Base-by-base conservation (phyloP, 2,797 vertebrate species). In the Premnoplex brunnescens region DNA sequence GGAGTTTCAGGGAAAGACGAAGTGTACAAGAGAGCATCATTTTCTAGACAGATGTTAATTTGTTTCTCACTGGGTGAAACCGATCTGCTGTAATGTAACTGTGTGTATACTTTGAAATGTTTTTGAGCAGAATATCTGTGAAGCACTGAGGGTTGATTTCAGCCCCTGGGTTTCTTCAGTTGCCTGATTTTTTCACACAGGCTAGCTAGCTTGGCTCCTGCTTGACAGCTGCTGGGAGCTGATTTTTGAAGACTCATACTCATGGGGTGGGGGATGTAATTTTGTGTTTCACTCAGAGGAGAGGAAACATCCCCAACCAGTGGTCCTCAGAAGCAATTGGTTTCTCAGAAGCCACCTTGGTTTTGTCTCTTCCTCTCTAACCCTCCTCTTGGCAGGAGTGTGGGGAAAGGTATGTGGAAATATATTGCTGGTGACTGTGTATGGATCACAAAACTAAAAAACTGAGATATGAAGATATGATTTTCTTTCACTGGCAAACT, bases 41-140 rank as follows among this genome's bases (percentile, higher is more conserved):
- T 76, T 97, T 88, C 86, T 82, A 82, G 59, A 88, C 71, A 95
- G 93, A 94, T 96, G 89, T 92, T 97, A 95, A 96, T 95, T 94
- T 95, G 74, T 88, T 95, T 93, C 88, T 94, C 73, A 7, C 93
- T 79, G 81, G 78, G 60, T 91, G 92, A 94, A 96, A 78, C 79
- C 4, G 4, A 95, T 91, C 87, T 71, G n/a, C 49, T 80, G 19
- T 78, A 68, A 68, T 59, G 41, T 54, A 28, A 72, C 56, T 77
- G 27, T 37, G 27, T 75, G 77, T 74, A 49, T 55, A 74, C 85
- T 96, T 86, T 77, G 27, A 85, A 88, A 36, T 68, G 26, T 3
- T 91, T 95, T 90, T 54, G 79, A 69, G 82, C 24, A 59, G 64
- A 72, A 4, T 92, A 64, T 75, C 87, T 83, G 41, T 78, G 81